phyloP scores from a whole-genome alignment of 2,888 invertebrate species.

The Nomada lathburiana region DNA sequence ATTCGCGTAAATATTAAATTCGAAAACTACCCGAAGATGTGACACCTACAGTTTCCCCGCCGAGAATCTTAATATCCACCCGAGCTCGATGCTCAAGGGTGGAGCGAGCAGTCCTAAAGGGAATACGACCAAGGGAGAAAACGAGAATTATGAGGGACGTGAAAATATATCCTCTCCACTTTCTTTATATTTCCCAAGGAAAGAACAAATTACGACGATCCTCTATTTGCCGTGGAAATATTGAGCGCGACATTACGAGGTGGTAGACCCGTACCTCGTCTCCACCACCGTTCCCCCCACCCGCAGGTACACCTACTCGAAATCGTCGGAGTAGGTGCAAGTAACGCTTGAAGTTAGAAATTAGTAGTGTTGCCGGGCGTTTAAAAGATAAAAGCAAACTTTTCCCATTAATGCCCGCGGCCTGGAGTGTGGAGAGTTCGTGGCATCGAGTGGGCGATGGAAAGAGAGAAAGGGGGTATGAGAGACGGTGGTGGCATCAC shows the following conservation, averaged over 20 bases:
- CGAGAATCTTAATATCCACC: constrained; percentile 8
- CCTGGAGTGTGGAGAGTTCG: constrained; percentile 45
- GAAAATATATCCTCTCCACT: constrained; percentile 24
- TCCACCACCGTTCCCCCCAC: constrained; percentile 9
- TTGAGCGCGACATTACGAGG: constrained; percentile 61
- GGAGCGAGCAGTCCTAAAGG: constrained; percentile 8
- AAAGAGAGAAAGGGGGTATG: constrained; percentile 3
- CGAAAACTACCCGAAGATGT: neutral
- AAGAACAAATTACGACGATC: constrained; percentile 60
- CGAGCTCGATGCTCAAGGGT: constrained; percentile 6
- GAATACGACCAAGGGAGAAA: neutral
- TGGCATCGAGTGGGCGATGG: constrained; percentile 19
- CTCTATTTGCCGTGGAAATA: constrained; percentile 61
- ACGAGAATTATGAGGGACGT: constrained; percentile 25
- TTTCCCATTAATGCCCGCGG: constrained; percentile 82
- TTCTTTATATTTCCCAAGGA: constrained; percentile 45
- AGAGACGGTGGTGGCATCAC: constrained; percentile 55
- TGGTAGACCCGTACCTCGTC: constrained; percentile 30
- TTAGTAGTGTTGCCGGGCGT: constrained; percentile 83
- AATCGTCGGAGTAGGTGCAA: constrained; percentile 71
- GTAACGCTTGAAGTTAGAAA: constrained; percentile 82
- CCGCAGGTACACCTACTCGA: constrained; percentile 59
- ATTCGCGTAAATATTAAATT: neutral
- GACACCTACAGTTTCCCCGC: neutral
- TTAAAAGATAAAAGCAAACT: constrained; percentile 84